Evolutionary conservation across 2,888 invertebrate species (phyloP).

Genomic region (Mimumesa dahlbomi): DNA sequence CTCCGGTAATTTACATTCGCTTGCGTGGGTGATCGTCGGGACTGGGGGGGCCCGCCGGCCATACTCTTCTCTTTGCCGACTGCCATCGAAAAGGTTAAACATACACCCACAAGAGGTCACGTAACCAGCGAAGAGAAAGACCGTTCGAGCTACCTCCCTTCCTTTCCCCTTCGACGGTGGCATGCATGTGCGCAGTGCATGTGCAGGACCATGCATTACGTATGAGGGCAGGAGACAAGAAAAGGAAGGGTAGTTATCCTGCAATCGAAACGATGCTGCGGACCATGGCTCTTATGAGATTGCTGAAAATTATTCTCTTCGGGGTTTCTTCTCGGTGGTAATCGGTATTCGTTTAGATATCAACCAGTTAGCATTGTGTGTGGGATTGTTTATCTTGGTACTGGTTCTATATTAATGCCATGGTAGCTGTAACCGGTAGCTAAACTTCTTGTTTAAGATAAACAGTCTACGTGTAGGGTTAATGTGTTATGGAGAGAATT

Average conservation of each 20-base stretch:
- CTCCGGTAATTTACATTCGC: constrained; percentile 80
- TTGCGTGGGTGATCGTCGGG: constrained; percentile 74
- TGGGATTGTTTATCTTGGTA: too few species aligned
- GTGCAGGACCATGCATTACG: constrained; percentile 27
- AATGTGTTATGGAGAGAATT: too few species aligned
- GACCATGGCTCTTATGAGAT: neutral
- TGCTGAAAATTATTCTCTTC: constrained; percentile 16
- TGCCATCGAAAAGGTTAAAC: constrained; percentile 78
- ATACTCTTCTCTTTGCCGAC: constrained; percentile 64
- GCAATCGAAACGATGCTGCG: neutral
- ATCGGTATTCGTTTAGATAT: neutral
- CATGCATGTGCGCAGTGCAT: constrained; percentile 36
- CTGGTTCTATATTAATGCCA: too few species aligned
- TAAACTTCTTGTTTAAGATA: too few species aligned
- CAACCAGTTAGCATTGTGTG: too few species aligned
- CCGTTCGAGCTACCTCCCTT: constrained; percentile 54
- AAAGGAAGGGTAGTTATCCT: constrained; percentile 20
- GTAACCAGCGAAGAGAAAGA: constrained; percentile 67
- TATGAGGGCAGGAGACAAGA: constrained; percentile 33
- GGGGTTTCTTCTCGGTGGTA: neutral
- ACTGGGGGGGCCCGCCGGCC: constrained; percentile 59
- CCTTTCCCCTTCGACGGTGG: constrained; percentile 39
- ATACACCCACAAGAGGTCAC: constrained; percentile 77
- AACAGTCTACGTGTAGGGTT: too few species aligned
- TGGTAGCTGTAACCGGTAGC: too few species aligned